Evolutionary conservation across 1,140 invertebrate species (phyloP).

Genomic region (Cherax destructor): DNA sequence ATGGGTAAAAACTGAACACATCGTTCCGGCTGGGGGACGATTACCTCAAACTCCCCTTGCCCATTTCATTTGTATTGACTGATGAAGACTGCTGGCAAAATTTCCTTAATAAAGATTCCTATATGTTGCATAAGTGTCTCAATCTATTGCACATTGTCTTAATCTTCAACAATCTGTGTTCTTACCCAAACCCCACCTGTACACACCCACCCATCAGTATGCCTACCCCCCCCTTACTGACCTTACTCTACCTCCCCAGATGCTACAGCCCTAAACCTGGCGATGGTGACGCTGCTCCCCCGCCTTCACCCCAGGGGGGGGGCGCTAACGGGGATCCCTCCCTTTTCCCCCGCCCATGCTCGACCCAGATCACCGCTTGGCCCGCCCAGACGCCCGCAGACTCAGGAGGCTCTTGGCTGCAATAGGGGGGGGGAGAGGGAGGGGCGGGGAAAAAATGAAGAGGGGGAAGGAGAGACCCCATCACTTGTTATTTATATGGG

Average conservation of each 20-base stretch:
- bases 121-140: too few species aligned
- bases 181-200: too few species aligned
- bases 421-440: slow-evolving; percentile 22
- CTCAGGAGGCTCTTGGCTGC: slow-evolving; percentile 44
- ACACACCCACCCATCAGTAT: background rate
- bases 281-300: slow-evolving; percentile 48
- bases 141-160: too few species aligned
- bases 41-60: too few species aligned
- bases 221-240: background rate
- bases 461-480: background rate
- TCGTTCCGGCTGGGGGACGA: too few species aligned
- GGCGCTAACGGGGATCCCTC: slow-evolving; percentile 20
- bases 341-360: slow-evolving; percentile 54
- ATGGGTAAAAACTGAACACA: too few species aligned
- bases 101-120: too few species aligned
- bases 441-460: background rate
- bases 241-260: background rate
- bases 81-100: too few species aligned
- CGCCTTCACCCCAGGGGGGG: slow-evolving; percentile 43
- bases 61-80: too few species aligned
- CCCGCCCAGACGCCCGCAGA: slow-evolving; percentile 39
- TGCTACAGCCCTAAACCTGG: slow-evolving; percentile 61
- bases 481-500: too few species aligned
- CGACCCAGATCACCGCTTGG: slow-evolving; percentile 25
- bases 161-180: background rate